Evolutionary conservation across 2,888 invertebrate genomes (phyloP).

Genomic region (Timema cristinae): DNA sequence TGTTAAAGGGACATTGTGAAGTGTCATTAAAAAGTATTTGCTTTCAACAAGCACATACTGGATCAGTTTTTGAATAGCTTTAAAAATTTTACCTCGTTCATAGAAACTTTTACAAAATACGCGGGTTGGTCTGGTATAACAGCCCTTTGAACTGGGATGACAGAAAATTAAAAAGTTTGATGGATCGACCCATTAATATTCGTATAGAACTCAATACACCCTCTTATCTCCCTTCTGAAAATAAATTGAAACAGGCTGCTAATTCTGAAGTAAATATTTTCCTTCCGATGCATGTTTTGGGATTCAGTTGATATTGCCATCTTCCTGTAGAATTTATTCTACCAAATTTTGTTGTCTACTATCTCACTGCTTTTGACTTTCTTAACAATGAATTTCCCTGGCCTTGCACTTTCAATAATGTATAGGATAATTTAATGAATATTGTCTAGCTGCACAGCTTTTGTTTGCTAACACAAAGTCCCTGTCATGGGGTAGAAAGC

Average conservation of each 20-base stretch:
- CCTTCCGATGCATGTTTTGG: neutral
- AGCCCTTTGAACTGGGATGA: no score
- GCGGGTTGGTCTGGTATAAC: no score
- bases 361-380: neutral
- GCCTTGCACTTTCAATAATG: neutral
- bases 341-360: neutral
- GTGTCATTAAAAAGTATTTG: no score
- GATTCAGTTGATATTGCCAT: neutral
- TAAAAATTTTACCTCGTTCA: no score
- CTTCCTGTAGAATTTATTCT: constrained; percentile 1
- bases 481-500: neutral
- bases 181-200: no score
- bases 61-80: no score
- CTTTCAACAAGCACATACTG: no score
- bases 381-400: neutral
- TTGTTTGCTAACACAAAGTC: neutral
- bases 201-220: neutral
- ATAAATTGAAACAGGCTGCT: neutral
- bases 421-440: no score
- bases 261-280: neutral
- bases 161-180: no score
- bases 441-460: no score
- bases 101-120: no score
- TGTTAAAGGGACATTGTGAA: no score
- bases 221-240: neutral